Conservation (phyloP, 37 sponge, comb jelly and placozoan species). For the Theonella swinhoei region DNA sequence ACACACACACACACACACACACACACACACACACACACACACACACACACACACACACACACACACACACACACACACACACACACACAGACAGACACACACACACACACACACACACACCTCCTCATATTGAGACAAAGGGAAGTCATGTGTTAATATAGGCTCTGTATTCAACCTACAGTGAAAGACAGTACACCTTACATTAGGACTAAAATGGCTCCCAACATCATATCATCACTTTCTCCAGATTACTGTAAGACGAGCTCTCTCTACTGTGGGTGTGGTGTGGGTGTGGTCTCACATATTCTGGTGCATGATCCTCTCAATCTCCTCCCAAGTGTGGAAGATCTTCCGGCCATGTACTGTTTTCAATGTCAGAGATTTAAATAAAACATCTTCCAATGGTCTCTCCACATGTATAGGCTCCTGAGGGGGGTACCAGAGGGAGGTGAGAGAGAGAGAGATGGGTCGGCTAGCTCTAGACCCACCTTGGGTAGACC, state of each 20-base stretch:
- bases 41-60: conserved; percentile 50
- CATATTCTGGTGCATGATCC: conserved; percentile 42
- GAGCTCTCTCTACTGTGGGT: too few relatives aligned
- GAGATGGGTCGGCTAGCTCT: too few relatives aligned
- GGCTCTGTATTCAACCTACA: conserved; percentile 55
- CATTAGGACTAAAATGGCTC: neutral
- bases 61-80: conserved; percentile 52
- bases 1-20: conserved; percentile 30
- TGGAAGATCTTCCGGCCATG: conserved; percentile 91
- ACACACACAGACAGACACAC: conserved; percentile 31
- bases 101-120: conserved; percentile 7
- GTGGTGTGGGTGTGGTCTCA: conserved; percentile 13
- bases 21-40: conserved; percentile 64
- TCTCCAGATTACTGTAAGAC: too few relatives aligned
- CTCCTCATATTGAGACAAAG: conserved; percentile 81
- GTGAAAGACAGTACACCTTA: neutral
- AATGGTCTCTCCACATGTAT: conserved; percentile 80
- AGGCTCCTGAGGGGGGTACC: conserved; percentile 50
- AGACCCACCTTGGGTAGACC: conserved; percentile 88
- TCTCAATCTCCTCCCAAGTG: conserved; percentile 85
- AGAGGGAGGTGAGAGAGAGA: neutral
- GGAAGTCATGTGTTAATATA: conserved; percentile 71
- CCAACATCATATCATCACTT: neutral
- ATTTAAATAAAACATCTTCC: conserved; percentile 70
- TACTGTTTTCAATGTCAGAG: conserved; percentile 81